Evolutionary conservation across 2,797 vertebrate species (phyloP), one percentile per base, ranked within the genome.

Genomic region (Oryzias sinensis): DNA sequence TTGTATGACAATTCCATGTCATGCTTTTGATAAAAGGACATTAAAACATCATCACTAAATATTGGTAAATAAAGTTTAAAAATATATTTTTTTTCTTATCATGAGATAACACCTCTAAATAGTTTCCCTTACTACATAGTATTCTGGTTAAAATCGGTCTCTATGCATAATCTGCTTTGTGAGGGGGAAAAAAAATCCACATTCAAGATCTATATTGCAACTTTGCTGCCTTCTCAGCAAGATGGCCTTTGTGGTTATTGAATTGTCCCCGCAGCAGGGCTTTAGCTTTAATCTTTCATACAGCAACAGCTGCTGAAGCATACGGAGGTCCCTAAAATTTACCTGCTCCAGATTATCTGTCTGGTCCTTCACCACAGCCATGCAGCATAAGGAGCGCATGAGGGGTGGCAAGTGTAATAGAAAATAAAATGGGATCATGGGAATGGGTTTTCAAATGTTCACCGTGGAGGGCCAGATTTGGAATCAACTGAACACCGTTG

Each of bases 321-420:
- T 66, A 70, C 63, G 63, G 70, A 71, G 72, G 76, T 72, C 56
- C 63, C 76, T 84, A 81, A 79, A 74, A 76, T 67, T 59, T 70
- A 55, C 52, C 33, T 50, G 43, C 45, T 60, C 14, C 47, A 74
- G 53, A 75, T 65, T 50, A 69, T 72, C 60, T 47, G 24, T 16
- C 53, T 74, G 64, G 56, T 60, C 72, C 56, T 65, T 42, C 43
- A 43, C 27, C 43, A 40, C 22, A 33, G 25, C 33, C 41, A 56
- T 18, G 51, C 43, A 53, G 55, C 37, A 56, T 42, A 29, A 46
- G 57, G 27, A 47, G 18, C 51, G 50, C 2, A 44, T 16, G 16
- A 37, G 29, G 27, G 13, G 17, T 51, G 20, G 27, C 50, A 49
- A 65, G 65, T 64, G 56, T 60, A 43, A 72, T 14, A 37, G 25